Evolutionary conservation across 2,113 vertebrate species (phyloP).

Genomic region (Phrynocephalus versicolor): DNA sequence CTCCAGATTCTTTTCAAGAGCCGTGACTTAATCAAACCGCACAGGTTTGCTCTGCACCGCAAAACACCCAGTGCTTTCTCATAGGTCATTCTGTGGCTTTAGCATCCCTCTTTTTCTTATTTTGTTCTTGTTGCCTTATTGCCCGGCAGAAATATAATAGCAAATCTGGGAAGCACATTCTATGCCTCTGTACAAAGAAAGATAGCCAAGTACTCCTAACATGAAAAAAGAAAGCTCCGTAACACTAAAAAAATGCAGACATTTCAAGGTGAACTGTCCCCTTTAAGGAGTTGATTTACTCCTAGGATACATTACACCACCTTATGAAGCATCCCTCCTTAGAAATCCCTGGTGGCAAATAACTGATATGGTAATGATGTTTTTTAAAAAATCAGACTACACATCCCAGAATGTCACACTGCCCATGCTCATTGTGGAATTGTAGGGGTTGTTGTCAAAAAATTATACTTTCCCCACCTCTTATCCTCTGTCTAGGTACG

Average conservation of each 20-base stretch:
- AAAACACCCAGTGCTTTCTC: not conserved
- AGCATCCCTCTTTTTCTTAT: not conserved
- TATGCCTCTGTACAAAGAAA: not conserved
- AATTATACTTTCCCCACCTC: no score
- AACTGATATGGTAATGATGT: no score
- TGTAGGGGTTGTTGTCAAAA: no score
- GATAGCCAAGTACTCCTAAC: no score
- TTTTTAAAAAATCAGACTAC: not conserved
- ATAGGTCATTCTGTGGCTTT: not conserved
- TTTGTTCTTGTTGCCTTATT: not conserved
- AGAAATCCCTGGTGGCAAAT: not conserved
- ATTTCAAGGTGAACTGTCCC: not conserved
- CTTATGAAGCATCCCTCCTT: no score
- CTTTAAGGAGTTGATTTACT: not conserved
- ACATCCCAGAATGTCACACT: no score
- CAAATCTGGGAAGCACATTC: not conserved
- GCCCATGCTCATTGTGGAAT: no score
- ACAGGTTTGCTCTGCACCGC: not conserved
- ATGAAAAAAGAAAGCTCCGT: not conserved
- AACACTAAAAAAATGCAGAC: not conserved
- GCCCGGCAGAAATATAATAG: not conserved
- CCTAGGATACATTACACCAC: no score
- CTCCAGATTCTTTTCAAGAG: constrained; percentile 10
- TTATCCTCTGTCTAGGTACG: no score
- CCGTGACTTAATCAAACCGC: constrained; percentile 11